Conservation (phyloP, 2,113 vertebrate genomes). For the Larimichthys polyactis region DNA sequence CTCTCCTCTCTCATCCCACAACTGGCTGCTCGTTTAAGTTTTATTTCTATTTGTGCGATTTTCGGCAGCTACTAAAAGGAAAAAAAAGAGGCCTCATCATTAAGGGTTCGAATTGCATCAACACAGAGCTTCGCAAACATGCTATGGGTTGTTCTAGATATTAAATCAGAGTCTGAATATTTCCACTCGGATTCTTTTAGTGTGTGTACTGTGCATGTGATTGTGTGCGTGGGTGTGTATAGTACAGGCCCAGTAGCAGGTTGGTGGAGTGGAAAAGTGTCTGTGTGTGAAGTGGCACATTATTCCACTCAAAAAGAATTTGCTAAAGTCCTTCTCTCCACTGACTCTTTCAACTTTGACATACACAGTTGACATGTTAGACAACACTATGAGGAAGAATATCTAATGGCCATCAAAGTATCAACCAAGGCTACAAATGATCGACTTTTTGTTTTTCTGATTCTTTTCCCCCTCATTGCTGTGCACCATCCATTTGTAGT, state of each 20-base stretch:
- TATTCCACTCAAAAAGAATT: constrained; percentile 54
- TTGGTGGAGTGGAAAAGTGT: constrained; percentile 72
- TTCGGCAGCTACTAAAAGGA: constrained; percentile 41
- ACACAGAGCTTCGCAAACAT: constrained; percentile 50
- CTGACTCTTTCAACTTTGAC: constrained; percentile 60
- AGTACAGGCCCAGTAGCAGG: constrained; percentile 36
- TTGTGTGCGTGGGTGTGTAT: constrained; percentile 1
- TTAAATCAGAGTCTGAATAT: constrained; percentile 38
- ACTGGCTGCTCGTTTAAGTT: constrained; percentile 53
- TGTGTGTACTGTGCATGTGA: not conserved
- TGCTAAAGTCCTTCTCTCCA: constrained; percentile 61
- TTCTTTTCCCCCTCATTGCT: constrained; percentile 1
- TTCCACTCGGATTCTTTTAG: constrained; percentile 16
- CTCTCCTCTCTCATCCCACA: constrained; percentile 41
- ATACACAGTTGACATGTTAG: constrained; percentile 42
- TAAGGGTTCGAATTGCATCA: constrained; percentile 67
- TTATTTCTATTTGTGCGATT: constrained; percentile 67
- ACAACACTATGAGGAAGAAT: constrained; percentile 30
- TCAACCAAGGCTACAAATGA: constrained; percentile 27
- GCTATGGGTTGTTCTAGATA: constrained; percentile 49
- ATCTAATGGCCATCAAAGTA: constrained; percentile 56
- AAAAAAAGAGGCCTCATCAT: constrained; percentile 50
- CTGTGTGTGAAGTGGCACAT: constrained; percentile 41
- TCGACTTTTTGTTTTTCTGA: constrained; percentile 24
- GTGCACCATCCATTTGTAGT: constrained; percentile 14